phyloP scores from a whole-genome alignment of 2,888 invertebrate species.

The Ptycholaimellus sp. region DNA sequence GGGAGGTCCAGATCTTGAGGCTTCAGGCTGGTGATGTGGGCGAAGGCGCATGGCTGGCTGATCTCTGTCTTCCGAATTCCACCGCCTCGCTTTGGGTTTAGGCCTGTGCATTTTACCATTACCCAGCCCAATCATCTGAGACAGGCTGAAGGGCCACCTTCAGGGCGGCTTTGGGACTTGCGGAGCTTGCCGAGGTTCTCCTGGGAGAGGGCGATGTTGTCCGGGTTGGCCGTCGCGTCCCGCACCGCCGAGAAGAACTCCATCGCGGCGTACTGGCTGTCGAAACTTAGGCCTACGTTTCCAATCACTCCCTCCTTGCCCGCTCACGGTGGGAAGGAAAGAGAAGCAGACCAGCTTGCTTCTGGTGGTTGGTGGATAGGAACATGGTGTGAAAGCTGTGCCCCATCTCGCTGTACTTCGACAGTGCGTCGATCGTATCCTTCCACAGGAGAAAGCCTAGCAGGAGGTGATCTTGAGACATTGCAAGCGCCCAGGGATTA shows the following conservation, averaged over 20 bases:
- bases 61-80: slow-evolving; percentile 3
- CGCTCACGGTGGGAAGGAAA: too few relatives aligned
- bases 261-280: slow-evolving; percentile 45
- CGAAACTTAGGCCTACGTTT: slow-evolving; percentile 51
- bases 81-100: not conserved
- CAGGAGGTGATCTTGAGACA: too few relatives aligned
- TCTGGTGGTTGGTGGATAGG: slow-evolving; percentile 48
- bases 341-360: slow-evolving; percentile 33
- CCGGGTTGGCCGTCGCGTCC: slow-evolving; percentile 44
- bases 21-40: slow-evolving; percentile 5
- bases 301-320: too few relatives aligned
- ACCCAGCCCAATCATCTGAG: too few relatives aligned
- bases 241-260: slow-evolving; percentile 43
- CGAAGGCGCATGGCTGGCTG: slow-evolving; percentile 6
- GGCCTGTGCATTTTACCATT: too few relatives aligned
- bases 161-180: not conserved
- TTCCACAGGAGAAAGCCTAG: slow-evolving; percentile 57
- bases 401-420: slow-evolving; percentile 37
- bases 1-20: slow-evolving; percentile 3
- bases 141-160: too few relatives aligned
- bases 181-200: not conserved
- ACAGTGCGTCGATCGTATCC: slow-evolving; percentile 52
- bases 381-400: slow-evolving; percentile 51
- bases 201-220: slow-evolving; percentile 43
- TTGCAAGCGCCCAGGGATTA: too few relatives aligned